Evolutionary conservation across 2,113 vertebrate genomes (phyloP), one percentile per base, ranked within the genome.

Genomic region (Polypterus senegalus): DNA sequence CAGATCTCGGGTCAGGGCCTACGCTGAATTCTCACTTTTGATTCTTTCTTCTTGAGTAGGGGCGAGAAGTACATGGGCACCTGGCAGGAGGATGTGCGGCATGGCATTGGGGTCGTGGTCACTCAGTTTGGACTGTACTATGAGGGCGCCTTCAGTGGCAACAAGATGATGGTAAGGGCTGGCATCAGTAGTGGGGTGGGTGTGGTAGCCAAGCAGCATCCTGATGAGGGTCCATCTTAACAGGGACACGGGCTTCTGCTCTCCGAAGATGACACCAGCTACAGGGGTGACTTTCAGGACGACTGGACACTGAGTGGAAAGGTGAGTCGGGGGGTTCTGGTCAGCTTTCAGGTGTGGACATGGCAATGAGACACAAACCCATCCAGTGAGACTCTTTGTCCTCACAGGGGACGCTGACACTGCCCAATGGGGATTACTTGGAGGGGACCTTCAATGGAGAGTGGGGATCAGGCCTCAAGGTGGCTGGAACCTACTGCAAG

Each of bases 61-160:
- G 96, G 96, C 43, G 93, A 99, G 71, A 99, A 99, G 77, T 97
- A 92, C 62, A 98, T 99, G 93, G 96, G 96, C 47, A 89, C 89
- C 88, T 99, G 95, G 95, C 91, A 93, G 67, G 95, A 99, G 62
- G 89, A 97, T 65, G 70, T 77, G 62, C 89, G 93, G 53, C 94
- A 97, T 65, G 95, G 96, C 54, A 89, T 81, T 3, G 93, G 91
- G n/a, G 89, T 99, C 4, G 91, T 99, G 43, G 96, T 99, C 62
- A 99, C 94, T 8, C 96, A 99, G 79, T 99, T 98, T 66, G 94
- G 96, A 4, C 79, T 99, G 4, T 99, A 99, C 69, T 95, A 97
- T 1, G 96, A 99, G 77, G 95, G 96, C 62, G 78, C 87, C 65
- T 99, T 99, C 76, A 94, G 82, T 74, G 83, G 79, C 65, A 97